Percentiles rank a stretch among this genome's conserved stretches.
phyloP scores from a whole-genome alignment of 2,797 vertebrate genomes.

The Xenentodon cancila region DNA sequence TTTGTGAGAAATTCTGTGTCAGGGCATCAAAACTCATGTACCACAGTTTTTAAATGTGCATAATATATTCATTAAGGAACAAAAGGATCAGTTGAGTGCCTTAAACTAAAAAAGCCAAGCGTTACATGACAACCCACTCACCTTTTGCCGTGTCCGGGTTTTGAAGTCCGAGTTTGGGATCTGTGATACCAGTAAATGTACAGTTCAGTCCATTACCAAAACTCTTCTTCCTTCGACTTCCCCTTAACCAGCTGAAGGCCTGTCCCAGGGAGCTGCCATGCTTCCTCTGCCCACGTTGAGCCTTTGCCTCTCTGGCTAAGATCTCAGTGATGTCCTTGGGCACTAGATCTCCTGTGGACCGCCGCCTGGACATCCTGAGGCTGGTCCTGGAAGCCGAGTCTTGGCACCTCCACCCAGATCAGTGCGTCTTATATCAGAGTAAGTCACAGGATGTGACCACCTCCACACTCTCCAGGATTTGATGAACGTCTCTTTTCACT shows the following conservation, averaged over 20 bases:
- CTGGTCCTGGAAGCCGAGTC: conserved; percentile 34
- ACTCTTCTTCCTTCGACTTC: conserved; percentile 81
- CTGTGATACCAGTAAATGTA: conserved; percentile 33
- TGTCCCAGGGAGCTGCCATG: conserved; percentile 84
- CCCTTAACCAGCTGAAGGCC: conserved; percentile 90
- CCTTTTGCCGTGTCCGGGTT: conserved; percentile 73
- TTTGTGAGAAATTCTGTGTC: no score
- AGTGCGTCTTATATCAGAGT: conserved; percentile 10
- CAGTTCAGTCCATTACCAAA: conserved; percentile 55
- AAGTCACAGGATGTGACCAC: conserved; percentile 17
- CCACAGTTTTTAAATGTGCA: no score
- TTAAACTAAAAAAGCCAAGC: no score
- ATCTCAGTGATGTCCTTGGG: conserved; percentile 83
- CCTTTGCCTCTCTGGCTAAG: conserved; percentile 77
- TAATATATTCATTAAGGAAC: no score
- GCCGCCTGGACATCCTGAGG: conserved; percentile 82
- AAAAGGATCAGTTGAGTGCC: no score
- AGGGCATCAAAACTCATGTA: no score
- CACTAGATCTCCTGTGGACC: conserved; percentile 82
- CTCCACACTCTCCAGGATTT: conserved; percentile 5
- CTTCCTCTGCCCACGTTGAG: conserved; percentile 82
- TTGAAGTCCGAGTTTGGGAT: conserved; percentile 57
- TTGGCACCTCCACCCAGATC: conserved; percentile 9
- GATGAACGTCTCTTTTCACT: conserved; percentile 27
- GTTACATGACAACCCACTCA: conserved; percentile 41